Conservation (phyloP, 2,888 invertebrate genomes). For the Boloria euphrosyne region DNA sequence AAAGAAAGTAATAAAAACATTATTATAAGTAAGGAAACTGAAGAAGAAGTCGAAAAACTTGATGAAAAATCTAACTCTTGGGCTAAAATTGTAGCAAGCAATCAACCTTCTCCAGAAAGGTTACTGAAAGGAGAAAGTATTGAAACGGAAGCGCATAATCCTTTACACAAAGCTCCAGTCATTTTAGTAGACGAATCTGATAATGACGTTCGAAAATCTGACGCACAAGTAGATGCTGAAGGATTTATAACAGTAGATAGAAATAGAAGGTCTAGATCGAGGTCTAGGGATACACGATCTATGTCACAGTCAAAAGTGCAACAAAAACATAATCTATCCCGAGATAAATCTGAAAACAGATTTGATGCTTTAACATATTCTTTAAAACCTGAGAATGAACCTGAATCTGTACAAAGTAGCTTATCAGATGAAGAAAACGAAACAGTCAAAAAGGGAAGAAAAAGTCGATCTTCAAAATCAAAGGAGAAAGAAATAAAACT, state of each 20-base stretch:
- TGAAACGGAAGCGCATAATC: slow-evolving; percentile 43
- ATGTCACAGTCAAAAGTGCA: slow-evolving; percentile 52
- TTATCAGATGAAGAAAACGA: slow-evolving; percentile 52
- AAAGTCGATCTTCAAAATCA: slow-evolving; percentile 66
- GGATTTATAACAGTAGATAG: slow-evolving; percentile 77
- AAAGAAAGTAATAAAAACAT: slow-evolving; percentile 33
- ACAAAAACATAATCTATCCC: slow-evolving; percentile 47
- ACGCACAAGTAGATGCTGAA: slow-evolving; percentile 63
- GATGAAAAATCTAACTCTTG: slow-evolving; percentile 56
- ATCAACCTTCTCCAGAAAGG: slow-evolving; percentile 63
- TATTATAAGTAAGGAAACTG: slow-evolving; percentile 31
- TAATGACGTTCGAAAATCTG: slow-evolving; percentile 51
- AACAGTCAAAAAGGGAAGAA: slow-evolving; percentile 52
- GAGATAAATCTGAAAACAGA: slow-evolving; percentile 65
- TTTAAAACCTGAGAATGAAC: slow-evolving; percentile 51
- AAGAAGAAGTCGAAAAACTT: slow-evolving; percentile 31
- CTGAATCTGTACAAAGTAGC: slow-evolving; percentile 46
- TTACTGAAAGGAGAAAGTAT: slow-evolving; percentile 46
- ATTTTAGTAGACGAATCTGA: slow-evolving; percentile 69
- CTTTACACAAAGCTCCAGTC: slow-evolving; percentile 54
- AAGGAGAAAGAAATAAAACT: slow-evolving; percentile 65
- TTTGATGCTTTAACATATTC: slow-evolving; percentile 60
- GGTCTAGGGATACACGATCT: slow-evolving; percentile 77
- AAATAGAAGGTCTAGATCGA: slow-evolving; percentile 78
- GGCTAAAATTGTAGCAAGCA: slow-evolving; percentile 72